Conservation (phyloP, 2,113 vertebrate genomes). For the Leucosticte australis region DNA sequence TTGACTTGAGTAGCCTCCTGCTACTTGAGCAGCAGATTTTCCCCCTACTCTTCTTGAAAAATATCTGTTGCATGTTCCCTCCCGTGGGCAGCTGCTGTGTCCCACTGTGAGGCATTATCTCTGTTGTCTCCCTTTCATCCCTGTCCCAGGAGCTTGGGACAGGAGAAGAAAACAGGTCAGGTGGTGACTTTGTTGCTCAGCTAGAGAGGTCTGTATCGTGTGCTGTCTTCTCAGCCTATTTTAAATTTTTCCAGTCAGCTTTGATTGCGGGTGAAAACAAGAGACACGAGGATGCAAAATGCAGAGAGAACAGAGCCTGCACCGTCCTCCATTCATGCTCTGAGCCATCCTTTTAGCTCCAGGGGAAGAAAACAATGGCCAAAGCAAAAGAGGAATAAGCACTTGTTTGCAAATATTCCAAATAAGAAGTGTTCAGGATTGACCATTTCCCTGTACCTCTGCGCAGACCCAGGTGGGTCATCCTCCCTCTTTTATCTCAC, state of each 20-base stretch:
- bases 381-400: not conserved
- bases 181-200: not conserved
- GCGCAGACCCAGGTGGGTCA: rapidly evolving
- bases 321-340: not conserved
- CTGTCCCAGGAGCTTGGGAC: not conserved
- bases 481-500: not conserved
- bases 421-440: not conserved
- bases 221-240: not conserved
- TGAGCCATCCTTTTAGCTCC: not conserved
- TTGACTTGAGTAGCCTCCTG: not conserved
- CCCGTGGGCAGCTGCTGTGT: not conserved
- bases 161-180: not conserved
- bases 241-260: not conserved
- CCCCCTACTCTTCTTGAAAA: not conserved
- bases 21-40: not conserved
- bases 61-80: not conserved
- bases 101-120: not conserved
- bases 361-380: not conserved
- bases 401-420: not conserved
- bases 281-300: not conserved
- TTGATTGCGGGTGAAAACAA: not conserved
- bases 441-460: not conserved
- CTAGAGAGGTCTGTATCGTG: not conserved
- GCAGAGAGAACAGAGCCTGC: not conserved
- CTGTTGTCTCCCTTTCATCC: not conserved